Base-by-base conservation (phyloP, 2,797 vertebrate genomes). In the Buphagus erythrorhynchus region DNA sequence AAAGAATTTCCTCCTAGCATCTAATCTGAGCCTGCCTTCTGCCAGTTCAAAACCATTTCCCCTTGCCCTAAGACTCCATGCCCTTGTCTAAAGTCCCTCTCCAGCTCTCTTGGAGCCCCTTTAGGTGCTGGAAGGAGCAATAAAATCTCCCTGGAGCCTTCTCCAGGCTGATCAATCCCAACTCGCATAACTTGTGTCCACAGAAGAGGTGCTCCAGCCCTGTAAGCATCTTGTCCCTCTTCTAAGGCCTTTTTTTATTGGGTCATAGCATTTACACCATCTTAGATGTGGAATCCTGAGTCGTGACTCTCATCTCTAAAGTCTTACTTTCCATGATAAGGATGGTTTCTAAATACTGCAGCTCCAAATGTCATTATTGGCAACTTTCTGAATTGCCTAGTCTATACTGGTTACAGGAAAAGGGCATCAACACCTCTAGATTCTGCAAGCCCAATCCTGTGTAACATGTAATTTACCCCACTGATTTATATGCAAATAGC, bases 401-500 rank as follows among this genome's bases (percentile, higher is more conserved):
- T 76, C 54, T 1, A 0, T 75, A 58, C 49, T 13, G 13, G 42
- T 74, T 92, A 52, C 16, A 68, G 82, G 31, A 78, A 48, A 88
- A 66, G 43, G 58, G 63, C 51, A 43, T 88, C 67, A 92, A 69
- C 77, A 81, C 83, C 80, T 90, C 43, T 51, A 58, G 25, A 33
- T 81, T 74, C 55, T 88, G 46, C 86, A 93, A 87, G 83, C 46
- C 80, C 19, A 13, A 45, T 93, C 86, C 77, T 91, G 76, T 51
- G 54, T 46, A 74, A 66, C 19, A 2, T 26, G 58, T 69, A 43
- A 76, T 95, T 89, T 81, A 66, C 69, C 35, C 35, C 66, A 12
- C 33, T 75, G 81, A 81, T 94, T 95, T 86, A 55, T 75, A 85
- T 81, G 86, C 92, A 88, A 69, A 90, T 79, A 58, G 35, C 36